phyloP scores from a whole-genome alignment of 2,888 invertebrate genomes.

The Merodon equestris region DNA sequence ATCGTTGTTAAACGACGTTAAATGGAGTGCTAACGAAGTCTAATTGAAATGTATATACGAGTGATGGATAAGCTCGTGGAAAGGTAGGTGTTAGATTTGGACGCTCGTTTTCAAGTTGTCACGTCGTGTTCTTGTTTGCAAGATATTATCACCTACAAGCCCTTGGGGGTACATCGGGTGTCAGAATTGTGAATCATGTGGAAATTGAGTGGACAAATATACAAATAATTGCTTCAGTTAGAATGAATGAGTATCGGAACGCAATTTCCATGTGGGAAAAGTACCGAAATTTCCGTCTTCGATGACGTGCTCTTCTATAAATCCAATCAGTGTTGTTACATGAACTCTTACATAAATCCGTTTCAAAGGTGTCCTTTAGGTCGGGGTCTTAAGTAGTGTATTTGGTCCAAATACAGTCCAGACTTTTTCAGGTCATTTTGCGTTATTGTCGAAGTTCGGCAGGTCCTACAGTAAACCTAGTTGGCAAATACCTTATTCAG shows the following conservation, averaged over 20 bases:
- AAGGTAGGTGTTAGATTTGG: conserved; percentile 8
- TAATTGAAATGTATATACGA: conserved; percentile 12
- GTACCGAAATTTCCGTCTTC: too few species aligned
- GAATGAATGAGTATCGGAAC: not conserved
- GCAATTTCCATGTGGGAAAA: too few species aligned
- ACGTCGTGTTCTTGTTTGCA: conserved; percentile 8
- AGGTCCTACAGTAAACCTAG: too few species aligned
- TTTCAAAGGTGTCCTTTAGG: too few species aligned
- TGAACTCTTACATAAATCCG: too few species aligned
- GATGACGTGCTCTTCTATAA: too few species aligned
- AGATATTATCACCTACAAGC: not conserved
- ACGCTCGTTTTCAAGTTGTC: conserved; percentile 7
- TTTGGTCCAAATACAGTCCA: too few species aligned
- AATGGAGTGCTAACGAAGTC: conserved; percentile 36
- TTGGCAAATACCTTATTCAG: too few species aligned
- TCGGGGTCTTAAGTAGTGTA: too few species aligned
- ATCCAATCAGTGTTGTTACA: too few species aligned
- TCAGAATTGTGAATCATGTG: conserved; percentile 6
- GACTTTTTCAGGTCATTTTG: too few species aligned
- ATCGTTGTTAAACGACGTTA: conserved; percentile 16
- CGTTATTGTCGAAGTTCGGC: too few species aligned
- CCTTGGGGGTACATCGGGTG: conserved; percentile 1
- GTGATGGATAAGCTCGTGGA: conserved; percentile 1
- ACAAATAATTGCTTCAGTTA: not conserved
- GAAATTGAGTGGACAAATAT: conserved; percentile 9